phyloP scores from a whole-genome alignment of 2,113 vertebrate species.

The Pyxicephalus adspersus region DNA sequence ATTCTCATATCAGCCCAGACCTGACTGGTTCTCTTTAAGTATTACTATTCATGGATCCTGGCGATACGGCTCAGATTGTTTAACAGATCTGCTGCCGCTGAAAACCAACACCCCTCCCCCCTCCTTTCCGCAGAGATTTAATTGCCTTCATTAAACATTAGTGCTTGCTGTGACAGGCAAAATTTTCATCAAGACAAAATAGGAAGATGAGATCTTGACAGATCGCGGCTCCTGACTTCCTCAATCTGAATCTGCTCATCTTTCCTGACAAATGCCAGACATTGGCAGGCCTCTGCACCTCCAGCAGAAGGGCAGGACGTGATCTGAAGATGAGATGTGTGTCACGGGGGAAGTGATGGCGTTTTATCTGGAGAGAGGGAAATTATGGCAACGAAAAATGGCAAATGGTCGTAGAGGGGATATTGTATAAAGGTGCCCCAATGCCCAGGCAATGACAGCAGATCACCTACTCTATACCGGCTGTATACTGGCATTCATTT shows the following conservation, averaged over 20 bases:
- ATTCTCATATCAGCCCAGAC: too few relatives aligned
- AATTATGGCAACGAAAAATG: too few relatives aligned
- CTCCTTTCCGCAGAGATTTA: constrained; percentile 40
- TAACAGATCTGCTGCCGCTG: constrained; percentile 43
- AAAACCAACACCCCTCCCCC: constrained; percentile 6
- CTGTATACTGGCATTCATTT: too few relatives aligned
- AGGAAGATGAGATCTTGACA: constrained; percentile 49
- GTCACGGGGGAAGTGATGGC: constrained; percentile 8
- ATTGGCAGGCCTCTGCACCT: constrained; percentile 4
- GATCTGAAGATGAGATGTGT: constrained; percentile 47
- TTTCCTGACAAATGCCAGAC: constrained; percentile 37
- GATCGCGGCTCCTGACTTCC: constrained; percentile 10
- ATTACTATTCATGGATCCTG: neutral
- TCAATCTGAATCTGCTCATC: constrained; percentile 34
- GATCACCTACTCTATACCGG: too few relatives aligned
- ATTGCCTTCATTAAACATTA: constrained; percentile 56
- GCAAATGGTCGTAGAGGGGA: too few relatives aligned
- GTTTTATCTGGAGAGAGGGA: too few relatives aligned
- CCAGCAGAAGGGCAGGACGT: constrained; percentile 31
- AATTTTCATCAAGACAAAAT: constrained; percentile 52
- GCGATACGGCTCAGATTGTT: constrained; percentile 31
- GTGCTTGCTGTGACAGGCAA: constrained; percentile 50
- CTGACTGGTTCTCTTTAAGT: too few relatives aligned
- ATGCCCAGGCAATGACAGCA: too few relatives aligned
- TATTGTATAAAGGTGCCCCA: too few relatives aligned